Percentiles rank a stretch among this genome's conserved stretches.
phyloP scores from a whole-genome alignment of 2,113 vertebrate species.

The Chlamydotis undulata region DNA sequence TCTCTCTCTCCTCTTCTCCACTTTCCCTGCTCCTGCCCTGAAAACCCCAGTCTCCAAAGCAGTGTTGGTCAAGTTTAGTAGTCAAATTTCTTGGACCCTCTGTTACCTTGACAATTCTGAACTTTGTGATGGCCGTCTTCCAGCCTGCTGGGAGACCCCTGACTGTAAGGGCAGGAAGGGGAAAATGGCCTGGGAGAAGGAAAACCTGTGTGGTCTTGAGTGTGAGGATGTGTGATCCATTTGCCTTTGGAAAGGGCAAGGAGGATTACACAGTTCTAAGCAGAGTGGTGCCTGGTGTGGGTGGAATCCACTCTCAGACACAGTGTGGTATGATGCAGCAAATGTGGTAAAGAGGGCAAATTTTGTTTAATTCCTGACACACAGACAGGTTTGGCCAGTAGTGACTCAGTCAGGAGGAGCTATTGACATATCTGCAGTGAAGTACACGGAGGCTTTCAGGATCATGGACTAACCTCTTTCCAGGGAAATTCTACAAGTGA shows the following conservation, averaged over 20 bases:
- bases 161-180: neutral
- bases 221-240: fast-evolving
- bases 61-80: neutral
- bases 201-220: fast-evolving
- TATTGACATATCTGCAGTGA: neutral
- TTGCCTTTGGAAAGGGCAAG: neutral
- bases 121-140: neutral
- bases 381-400: neutral
- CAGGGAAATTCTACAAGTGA: neutral
- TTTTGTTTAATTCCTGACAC: neutral
- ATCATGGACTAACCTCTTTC: neutral
- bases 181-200: neutral
- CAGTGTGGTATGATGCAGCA: neutral
- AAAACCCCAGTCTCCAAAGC: neutral
- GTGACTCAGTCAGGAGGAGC: neutral
- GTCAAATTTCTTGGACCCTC: neutral
- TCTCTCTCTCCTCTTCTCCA: neutral
- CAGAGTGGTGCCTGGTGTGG: neutral
- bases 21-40: neutral
- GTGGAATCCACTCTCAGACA: neutral
- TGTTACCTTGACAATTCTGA: neutral
- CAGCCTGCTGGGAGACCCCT: neutral
- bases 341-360: neutral
- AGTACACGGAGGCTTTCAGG: neutral
- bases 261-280: neutral